These are phyloP conservation scores for Tethya wilhelma DNA, from an alignment of 37 sponge, comb jelly and placozoan genomes.

Conservation along the genomic window DNA sequence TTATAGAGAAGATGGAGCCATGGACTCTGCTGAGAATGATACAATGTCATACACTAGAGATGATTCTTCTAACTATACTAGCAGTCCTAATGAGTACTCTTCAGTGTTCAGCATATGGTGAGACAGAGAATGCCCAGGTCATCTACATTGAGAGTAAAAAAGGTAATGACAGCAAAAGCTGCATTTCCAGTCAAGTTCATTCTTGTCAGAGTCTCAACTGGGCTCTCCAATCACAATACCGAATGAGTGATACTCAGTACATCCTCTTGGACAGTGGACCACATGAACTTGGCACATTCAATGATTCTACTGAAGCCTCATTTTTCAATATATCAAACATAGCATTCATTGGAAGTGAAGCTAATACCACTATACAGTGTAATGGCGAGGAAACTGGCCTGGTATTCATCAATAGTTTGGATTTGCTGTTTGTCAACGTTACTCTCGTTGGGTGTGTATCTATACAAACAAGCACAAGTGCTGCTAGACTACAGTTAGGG, in stretches of 20 bases:
- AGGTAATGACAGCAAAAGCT: conserved; percentile 1
- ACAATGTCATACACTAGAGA: too few relatives aligned
- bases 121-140: too few relatives aligned
- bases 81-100: too few relatives aligned
- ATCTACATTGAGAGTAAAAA: neutral
- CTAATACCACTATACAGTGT: conserved; percentile 4
- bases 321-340: too few relatives aligned
- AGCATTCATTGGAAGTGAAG: conserved; percentile 28
- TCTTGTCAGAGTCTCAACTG: conserved; percentile 1
- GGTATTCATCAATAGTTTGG: conserved; percentile 12
- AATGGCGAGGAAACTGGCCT: conserved; percentile 29
- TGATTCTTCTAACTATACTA: too few relatives aligned
- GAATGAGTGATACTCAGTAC: neutral
- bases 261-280: neutral
- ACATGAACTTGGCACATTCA: too few relatives aligned
- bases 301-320: neutral
- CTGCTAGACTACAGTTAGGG: neutral
- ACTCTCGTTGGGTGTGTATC: conserved; percentile 29
- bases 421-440: conserved; percentile 16
- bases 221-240: conserved; percentile 7
- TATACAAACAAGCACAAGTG: conserved; percentile 34
- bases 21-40: too few relatives aligned
- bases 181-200: neutral
- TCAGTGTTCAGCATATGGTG: too few relatives aligned
- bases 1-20: too few relatives aligned